Conservation (phyloP, 2,888 invertebrate genomes). For the Tenthredo amoena region DNA sequence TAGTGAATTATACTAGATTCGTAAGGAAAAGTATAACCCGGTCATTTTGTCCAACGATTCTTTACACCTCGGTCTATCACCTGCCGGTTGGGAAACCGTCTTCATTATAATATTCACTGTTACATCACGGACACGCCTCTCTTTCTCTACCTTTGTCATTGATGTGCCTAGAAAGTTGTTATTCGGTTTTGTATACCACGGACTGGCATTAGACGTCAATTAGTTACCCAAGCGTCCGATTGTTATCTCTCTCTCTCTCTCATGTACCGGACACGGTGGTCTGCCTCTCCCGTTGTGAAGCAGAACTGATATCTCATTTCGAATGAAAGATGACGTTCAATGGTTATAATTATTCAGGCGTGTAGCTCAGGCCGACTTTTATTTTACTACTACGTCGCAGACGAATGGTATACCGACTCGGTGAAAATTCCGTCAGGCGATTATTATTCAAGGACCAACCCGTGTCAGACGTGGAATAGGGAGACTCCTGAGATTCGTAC, state of each 20-base stretch:
- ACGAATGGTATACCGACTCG: neutral
- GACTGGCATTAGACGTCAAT: slow-evolving; percentile 3
- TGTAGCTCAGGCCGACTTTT: no score
- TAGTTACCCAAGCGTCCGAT: neutral
- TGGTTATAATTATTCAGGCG: no score
- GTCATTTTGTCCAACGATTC: neutral
- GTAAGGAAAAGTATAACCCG: no score
- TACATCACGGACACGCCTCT: neutral
- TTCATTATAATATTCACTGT: neutral
- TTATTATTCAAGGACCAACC: neutral
- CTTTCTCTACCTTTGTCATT: neutral
- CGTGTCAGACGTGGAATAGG: neutral
- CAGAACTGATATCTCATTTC: neutral
- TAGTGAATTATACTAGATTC: neutral
- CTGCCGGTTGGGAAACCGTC: neutral
- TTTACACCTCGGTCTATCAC: neutral
- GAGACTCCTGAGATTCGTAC: neutral
- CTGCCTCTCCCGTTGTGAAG: neutral
- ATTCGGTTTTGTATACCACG: neutral
- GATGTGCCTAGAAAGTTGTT: slow-evolving; percentile 13
- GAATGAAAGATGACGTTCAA: neutral
- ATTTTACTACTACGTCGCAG: neutral
- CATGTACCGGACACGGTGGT: neutral
- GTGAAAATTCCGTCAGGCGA: neutral
- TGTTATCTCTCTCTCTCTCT: no score